These are phyloP conservation scores for Cnemophilus loriae DNA, from an alignment of 2,113 vertebrate genomes.

Conservation along the genomic window DNA sequence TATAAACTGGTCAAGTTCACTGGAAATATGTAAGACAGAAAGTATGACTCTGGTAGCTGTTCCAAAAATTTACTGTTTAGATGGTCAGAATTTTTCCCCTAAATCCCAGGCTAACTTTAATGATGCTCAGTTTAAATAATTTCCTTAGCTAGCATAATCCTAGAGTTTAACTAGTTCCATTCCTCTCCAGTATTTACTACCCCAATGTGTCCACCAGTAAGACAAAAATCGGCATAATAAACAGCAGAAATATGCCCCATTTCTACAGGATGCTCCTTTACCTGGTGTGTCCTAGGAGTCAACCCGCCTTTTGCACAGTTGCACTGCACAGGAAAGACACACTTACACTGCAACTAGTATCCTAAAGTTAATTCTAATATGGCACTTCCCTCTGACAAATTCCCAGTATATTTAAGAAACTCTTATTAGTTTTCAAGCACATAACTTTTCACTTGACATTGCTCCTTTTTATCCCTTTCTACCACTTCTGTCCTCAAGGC, in stretches of 20 bases:
- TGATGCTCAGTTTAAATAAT: background rate
- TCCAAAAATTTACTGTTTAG: background rate
- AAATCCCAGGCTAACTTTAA: background rate
- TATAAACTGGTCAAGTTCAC: background rate
- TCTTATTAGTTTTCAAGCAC: background rate
- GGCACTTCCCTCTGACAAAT: background rate
- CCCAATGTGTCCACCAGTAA: background rate
- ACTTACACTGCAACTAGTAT: fast-evolving
- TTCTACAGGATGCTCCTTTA: background rate
- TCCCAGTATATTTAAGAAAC: background rate
- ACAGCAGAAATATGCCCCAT: background rate
- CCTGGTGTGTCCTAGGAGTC: background rate
- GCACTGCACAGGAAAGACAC: background rate
- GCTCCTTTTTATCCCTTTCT: background rate
- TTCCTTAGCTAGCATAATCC: background rate
- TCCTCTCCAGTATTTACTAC: background rate
- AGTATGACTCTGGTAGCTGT: background rate
- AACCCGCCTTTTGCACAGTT: background rate
- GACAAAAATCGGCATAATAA: background rate
- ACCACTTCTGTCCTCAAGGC: background rate
- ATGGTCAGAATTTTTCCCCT: background rate
- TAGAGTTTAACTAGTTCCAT: background rate
- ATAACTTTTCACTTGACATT: background rate
- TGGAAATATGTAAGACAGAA: background rate
- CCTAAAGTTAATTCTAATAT: background rate